Evolutionary conservation across 2,797 vertebrate genomes (phyloP).

Genomic region (Sarcoramphus papa): DNA sequence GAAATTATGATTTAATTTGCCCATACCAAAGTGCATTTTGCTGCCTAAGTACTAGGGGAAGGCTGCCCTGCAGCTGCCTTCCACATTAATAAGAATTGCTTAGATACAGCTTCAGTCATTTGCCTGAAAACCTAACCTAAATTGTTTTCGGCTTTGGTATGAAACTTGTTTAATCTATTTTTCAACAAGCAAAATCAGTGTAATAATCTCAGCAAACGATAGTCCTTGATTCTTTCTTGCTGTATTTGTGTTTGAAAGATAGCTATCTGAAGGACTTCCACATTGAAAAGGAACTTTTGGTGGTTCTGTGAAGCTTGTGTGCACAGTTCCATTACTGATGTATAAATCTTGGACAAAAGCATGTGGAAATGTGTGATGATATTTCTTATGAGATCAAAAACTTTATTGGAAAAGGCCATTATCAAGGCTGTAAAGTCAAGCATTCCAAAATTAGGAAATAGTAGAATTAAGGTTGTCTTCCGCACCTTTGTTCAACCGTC

Average conservation of each 20-base stretch:
- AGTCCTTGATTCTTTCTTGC: slow-evolving; percentile 13
- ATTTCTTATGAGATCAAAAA: slow-evolving; percentile 26
- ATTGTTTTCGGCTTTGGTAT: slow-evolving; percentile 10
- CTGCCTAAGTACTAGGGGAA: not conserved
- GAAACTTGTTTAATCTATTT: slow-evolving; percentile 16
- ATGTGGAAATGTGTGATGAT: not conserved
- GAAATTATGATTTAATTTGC: not conserved
- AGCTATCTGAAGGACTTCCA: not conserved
- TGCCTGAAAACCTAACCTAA: slow-evolving; percentile 18
- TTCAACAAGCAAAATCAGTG: not conserved
- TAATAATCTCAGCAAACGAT: slow-evolving; percentile 2
- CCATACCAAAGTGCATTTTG: not conserved
- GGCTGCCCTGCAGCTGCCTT: not conserved
- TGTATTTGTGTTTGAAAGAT: slow-evolving; percentile 16
- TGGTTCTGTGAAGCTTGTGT: not conserved
- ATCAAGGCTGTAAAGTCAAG: slow-evolving; percentile 36
- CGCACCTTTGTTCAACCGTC: not conserved
- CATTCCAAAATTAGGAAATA: slow-evolving; percentile 33
- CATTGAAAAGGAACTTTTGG: not conserved
- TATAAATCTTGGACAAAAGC: slow-evolving; percentile 15
- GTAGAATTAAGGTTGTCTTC: slow-evolving; percentile 33
- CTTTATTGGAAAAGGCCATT: slow-evolving; percentile 28
- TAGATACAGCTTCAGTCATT: not conserved
- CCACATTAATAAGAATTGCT: not conserved
- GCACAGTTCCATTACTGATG: not conserved